These are phyloP conservation scores for Siniperca scherzeri DNA, from an alignment of 2,797 vertebrate genomes.

Conservation along the genomic window DNA sequence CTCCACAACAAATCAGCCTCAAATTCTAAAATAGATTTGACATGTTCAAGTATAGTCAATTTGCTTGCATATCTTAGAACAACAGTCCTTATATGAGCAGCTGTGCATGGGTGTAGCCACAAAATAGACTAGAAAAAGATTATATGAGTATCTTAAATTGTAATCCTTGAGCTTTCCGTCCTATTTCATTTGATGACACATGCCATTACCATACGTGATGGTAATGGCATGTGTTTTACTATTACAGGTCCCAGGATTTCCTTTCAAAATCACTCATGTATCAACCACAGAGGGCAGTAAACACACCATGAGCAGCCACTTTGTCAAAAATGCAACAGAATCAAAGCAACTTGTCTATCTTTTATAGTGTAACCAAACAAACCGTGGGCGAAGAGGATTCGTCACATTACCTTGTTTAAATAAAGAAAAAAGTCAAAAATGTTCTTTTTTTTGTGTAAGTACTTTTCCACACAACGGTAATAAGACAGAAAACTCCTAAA, in stretches of 20 bases:
- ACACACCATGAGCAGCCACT: neutral
- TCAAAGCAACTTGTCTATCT: no score
- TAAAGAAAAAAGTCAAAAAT: no score
- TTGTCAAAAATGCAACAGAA: neutral
- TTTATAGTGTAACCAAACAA: neutral
- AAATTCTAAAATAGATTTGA: neutral
- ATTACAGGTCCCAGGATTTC: neutral
- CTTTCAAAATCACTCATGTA: neutral
- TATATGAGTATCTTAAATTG: neutral
- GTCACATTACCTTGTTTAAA: neutral
- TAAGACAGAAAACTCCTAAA: neutral
- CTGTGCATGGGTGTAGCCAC: neutral
- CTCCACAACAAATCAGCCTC: slow-evolving; percentile 2
- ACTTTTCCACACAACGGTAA: no score
- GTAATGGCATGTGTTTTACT: neutral
- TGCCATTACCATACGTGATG: neutral
- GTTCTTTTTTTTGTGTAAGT: no score
- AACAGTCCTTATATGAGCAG: neutral
- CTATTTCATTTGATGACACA: neutral
- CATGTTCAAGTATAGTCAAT: neutral
- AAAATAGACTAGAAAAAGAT: neutral
- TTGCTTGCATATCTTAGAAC: neutral
- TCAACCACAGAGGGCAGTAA: neutral
- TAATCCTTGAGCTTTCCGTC: neutral
- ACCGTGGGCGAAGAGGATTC: neutral